Evolutionary conservation across 1,140 invertebrate genomes (phyloP).

Genomic region (Gryllus bimaculatus): DNA sequence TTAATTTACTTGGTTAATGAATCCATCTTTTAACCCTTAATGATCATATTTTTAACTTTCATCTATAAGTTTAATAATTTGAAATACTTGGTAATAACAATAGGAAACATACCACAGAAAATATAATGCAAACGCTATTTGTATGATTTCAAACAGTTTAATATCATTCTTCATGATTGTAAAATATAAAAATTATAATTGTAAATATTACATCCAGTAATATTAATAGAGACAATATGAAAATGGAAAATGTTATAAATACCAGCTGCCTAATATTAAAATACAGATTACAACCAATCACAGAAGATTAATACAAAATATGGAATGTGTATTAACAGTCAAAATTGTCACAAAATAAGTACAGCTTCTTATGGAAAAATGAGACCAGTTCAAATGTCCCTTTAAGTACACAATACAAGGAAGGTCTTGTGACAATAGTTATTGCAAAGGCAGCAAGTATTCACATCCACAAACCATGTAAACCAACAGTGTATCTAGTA

Average conservation of each 20-base stretch:
- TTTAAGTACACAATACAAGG: background rate
- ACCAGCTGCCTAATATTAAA: background rate
- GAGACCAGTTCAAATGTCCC: background rate
- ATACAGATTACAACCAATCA: background rate
- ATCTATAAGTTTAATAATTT: too few relatives aligned
- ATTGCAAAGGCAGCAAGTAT: background rate
- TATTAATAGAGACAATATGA: background rate
- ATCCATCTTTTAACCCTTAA: too few relatives aligned
- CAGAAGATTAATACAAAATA: background rate
- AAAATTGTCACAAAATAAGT: background rate
- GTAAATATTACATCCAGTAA: background rate
- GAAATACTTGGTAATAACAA: too few relatives aligned
- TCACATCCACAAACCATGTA: background rate
- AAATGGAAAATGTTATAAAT: slow-evolving; percentile 6
- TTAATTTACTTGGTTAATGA: too few relatives aligned
- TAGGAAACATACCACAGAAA: too few relatives aligned
- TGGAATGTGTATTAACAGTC: background rate
- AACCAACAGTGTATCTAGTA: background rate
- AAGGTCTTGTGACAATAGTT: background rate
- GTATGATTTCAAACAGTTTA: background rate
- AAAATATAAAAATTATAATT: background rate
- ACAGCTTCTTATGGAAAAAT: background rate
- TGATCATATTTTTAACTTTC: too few relatives aligned
- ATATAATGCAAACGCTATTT: too few relatives aligned
- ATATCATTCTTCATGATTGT: background rate